Evolutionary conservation across 1,140 invertebrate genomes (phyloP), one percentile per base, ranked within the genome.

Genomic region (Lanistes nyassanus): DNA sequence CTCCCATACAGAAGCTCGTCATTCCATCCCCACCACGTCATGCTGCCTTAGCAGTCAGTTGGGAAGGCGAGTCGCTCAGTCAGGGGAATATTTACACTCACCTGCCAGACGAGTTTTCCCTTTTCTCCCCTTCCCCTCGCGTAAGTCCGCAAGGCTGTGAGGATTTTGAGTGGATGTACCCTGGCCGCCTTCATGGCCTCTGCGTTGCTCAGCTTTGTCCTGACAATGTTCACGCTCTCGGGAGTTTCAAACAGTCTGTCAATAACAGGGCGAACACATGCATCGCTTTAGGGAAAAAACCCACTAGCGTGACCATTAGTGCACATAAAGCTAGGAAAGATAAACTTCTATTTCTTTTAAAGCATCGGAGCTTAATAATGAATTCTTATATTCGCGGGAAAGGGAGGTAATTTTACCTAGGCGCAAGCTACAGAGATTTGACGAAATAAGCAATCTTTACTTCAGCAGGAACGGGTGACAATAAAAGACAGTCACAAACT

Each of bases 81-180:
- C 62, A 29, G 5, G 21, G 29, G 29, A 34, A 31, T 21, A 13
- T 76, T 72, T 11, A 67, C 23, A 74, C 85, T 87, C 16, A 80
- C 76, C 21, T n/a, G 29, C 87, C 88, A 89, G 31, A 36, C 76
- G 0, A 86, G 74, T n/a, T 73, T 85, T 74, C 84, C 90, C 81
- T 86, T 90, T 84, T 88, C 91, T 82, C 92, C 92, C n/a, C 86
- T 88, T 73, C 91, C 90, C 83, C 90, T 42, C 16, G 76, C 88
- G 75, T 93, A 93, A 77, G 91, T 90, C 74, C 87, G 90, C 51
- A 91, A 79, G 4, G 90, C 90, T 69, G 92, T 85, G n/a, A 92
- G 90, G 64, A 93, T 85, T 74, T 90, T 86, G 67, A 92, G 87
- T 1, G 93, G 92, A 81, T 93, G 91, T 76, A 93, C 84, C 75